A percentile compares a stretch with the other conserved stretches of the same genome.
Evolutionary conservation across 2,888 invertebrate species (phyloP).

Genomic region (Aricia artaxerxes): DNA sequence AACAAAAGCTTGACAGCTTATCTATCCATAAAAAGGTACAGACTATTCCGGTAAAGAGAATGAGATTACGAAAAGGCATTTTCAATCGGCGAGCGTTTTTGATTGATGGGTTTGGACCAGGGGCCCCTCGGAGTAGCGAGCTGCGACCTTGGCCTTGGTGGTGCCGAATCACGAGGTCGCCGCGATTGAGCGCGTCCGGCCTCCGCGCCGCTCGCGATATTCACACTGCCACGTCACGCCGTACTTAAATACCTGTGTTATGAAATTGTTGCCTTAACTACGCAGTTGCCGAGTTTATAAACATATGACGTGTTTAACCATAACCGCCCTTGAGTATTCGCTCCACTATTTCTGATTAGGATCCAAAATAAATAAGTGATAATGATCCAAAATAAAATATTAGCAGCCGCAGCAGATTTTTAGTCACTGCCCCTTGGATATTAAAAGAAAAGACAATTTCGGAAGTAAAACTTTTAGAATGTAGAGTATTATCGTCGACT

Average conservation of each 20-base stretch:
- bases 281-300: neutral
- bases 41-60: neutral
- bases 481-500: conserved; percentile 2
- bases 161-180: conserved; percentile 76
- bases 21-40: neutral
- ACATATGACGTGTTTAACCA: neutral
- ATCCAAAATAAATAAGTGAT: neutral
- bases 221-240: conserved; percentile 34
- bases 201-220: conserved; percentile 60
- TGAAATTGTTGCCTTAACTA: conserved; percentile 4
- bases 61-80: neutral
- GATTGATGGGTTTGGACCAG: conserved; percentile 38
- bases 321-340: neutral
- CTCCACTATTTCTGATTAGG: neutral
- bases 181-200: conserved; percentile 75
- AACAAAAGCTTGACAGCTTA: neutral
- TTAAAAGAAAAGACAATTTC: neutral
- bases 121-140: conserved; percentile 64
- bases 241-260: conserved; percentile 16
- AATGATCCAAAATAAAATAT: neutral
- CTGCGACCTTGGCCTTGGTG: conserved; percentile 76
- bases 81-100: neutral
- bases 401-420: no score
- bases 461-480: neutral
- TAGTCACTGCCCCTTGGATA: neutral